Base-by-base conservation (phyloP, 2,113 vertebrate species). In the Thunnus maccoyii region DNA sequence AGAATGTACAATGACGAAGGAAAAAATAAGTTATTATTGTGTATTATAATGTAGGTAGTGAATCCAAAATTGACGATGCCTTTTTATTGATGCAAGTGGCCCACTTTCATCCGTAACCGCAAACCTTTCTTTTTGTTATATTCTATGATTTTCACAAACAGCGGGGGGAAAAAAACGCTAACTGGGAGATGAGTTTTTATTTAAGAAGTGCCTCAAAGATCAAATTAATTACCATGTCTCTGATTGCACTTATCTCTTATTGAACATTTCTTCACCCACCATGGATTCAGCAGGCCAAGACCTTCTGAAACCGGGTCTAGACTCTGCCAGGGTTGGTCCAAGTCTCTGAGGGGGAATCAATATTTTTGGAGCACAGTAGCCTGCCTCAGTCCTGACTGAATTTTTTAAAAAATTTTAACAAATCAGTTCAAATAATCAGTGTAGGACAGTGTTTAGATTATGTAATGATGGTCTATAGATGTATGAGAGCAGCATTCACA, bases 141-240 rank as follows among this genome's bases (percentile, higher is more conserved):
- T 66, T 93, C 44, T 79, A 51, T 90, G 91, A 68, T 80, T 83
- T 91, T 89, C 78, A 75, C 55, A 22, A 76, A 80, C 70, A 56
- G 60, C 52, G 52, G 61, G 58, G 51, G 72, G 36, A 48, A 3
- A 48, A 36, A 17, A 2, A 54, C 3, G 4, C 27, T 58, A 54
- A 84, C 48, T 20, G 66, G 65, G 86, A 71, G 74, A 89, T 15
- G n/a, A 86, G 88, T 85, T 86, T 92, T 92, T 77, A 89, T 92
- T 93, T 89, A 89, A 95, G 91, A 95, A 95, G 97, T 96, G 96
- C 96, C 97, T 97, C 93, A 93, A 94, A 88, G 84, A 90, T 93
- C 79, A 58, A 79, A 86, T 79, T 71, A 88, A 86, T 83, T 77
- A 86, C 80, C 57, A 46, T 61, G 80, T 90, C 80, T 91, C 90